A percentile compares a stretch with the other conserved stretches of the same genome.
phyloP scores from a whole-genome alignment of 2,113 vertebrate species.

The Mixornis gularis region DNA sequence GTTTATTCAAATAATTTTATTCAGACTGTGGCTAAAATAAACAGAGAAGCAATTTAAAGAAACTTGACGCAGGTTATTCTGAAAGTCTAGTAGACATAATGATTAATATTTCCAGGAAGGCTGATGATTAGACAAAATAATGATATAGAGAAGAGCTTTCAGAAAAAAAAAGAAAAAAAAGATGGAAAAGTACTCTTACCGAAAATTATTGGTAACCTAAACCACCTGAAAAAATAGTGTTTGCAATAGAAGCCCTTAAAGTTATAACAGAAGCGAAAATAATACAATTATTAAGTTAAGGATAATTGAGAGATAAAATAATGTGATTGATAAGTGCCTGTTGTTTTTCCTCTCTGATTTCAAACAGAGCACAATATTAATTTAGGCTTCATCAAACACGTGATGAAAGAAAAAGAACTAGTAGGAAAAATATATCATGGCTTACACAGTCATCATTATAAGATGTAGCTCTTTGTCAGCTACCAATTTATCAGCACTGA shows the following conservation, averaged over 20 bases:
- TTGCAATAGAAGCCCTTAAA: neutral
- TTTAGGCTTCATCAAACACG: neutral
- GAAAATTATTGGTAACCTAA: slow-evolving; percentile 28
- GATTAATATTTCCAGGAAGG: slow-evolving; percentile 52
- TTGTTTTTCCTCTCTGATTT: slow-evolving; percentile 25
- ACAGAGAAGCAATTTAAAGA: slow-evolving; percentile 38
- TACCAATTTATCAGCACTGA: neutral
- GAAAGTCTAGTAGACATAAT: slow-evolving; percentile 20
- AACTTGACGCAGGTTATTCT: slow-evolving; percentile 1
- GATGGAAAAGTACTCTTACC: slow-evolving; percentile 2
- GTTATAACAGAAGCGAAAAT: slow-evolving; percentile 28
- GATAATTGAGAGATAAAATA: slow-evolving; percentile 27
- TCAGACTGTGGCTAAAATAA: slow-evolving; percentile 36
- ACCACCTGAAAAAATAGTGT: slow-evolving; percentile 45
- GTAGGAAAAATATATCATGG: neutral
- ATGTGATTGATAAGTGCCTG: neutral
- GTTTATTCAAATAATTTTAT: slow-evolving; percentile 37
- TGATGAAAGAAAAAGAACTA: neutral
- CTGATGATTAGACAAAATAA: slow-evolving; percentile 48
- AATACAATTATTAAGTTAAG: slow-evolving; percentile 41
- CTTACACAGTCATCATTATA: neutral
- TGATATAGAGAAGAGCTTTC: neutral
- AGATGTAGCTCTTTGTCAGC: slow-evolving; percentile 34
- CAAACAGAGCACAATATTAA: neutral
- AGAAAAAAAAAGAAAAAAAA: neutral